A percentile compares a stretch with the other conserved stretches of the same genome.
phyloP scores from a whole-genome alignment of 2,113 vertebrate genomes.

The Rhinolophus ferrumequinum region DNA sequence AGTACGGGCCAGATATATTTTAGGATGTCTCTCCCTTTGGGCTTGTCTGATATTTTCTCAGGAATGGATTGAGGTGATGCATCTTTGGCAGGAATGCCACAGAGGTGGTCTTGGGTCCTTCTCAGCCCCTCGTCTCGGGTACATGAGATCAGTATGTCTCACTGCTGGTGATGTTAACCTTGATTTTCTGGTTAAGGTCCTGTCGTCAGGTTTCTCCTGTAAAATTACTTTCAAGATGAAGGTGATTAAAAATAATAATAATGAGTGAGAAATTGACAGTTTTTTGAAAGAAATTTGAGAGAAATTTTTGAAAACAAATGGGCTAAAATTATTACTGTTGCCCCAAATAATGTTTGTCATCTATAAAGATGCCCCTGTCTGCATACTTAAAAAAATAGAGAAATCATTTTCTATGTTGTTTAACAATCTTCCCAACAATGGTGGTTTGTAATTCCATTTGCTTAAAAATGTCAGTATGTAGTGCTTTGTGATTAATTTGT shows the following conservation, averaged over 20 bases:
- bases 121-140: neutral
- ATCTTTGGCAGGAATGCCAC: neutral
- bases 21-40: neutral
- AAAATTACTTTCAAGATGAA: conserved; percentile 18
- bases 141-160: rapidly evolving
- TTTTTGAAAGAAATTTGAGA: conserved; percentile 40
- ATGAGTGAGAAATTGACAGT: neutral
- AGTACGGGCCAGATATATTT: neutral
- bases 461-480: neutral
- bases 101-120: rapidly evolving
- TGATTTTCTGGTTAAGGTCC: neutral
- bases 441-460: neutral
- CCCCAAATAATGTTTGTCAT: neutral
- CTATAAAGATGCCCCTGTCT: neutral
- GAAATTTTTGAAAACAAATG: neutral
- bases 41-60: neutral
- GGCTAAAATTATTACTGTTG: neutral
- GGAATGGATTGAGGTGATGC: neutral
- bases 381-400: neutral
- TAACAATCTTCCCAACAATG: neutral
- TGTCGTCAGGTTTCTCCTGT: neutral
- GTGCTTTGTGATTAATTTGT: neutral
- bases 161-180: neutral
- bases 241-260: neutral
- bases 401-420: neutral